Percentiles rank a stretch among this genome's conserved stretches.
Evolutionary conservation across 1,140 invertebrate species (phyloP).

Genomic region (Cherax destructor): DNA sequence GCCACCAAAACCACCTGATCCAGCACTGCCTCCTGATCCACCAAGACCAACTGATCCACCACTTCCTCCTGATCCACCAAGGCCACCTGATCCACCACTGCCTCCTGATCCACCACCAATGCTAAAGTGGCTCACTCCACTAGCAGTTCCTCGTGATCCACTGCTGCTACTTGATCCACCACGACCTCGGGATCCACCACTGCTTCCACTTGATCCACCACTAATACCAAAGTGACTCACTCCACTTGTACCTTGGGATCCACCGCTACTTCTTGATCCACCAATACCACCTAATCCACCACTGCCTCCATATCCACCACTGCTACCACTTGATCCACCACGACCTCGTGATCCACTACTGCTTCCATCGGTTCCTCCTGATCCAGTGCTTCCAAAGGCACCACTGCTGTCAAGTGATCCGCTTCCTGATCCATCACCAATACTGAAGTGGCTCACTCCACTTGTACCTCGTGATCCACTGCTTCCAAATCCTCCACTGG

Average conservation of each 20-base stretch:
- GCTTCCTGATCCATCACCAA: constrained; percentile 19
- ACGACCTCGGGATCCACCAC: too few relatives aligned
- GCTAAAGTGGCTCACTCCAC: too few relatives aligned
- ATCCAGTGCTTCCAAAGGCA: not conserved
- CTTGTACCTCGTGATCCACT: constrained; percentile 52
- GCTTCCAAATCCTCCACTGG: not conserved
- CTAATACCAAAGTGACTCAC: too few relatives aligned
- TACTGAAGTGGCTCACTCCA: not conserved
- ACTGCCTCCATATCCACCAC: constrained; percentile 3
- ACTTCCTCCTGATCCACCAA: not conserved
- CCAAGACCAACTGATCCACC: constrained; percentile 7
- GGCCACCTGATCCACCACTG: not conserved
- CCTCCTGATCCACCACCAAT: not conserved
- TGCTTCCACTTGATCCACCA: too few relatives aligned
- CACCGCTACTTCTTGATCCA: not conserved
- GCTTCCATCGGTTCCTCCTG: not conserved
- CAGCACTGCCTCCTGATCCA: constrained; percentile 3
- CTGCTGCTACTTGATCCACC: too few relatives aligned
- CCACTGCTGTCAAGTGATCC: constrained; percentile 26
- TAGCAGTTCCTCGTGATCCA: too few relatives aligned
- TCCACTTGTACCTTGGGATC: too few relatives aligned
- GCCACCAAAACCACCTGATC: not conserved
- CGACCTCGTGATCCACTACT: not conserved
- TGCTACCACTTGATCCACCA: constrained; percentile 7
- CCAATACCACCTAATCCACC: not conserved